Evolutionary conservation across 2,113 vertebrate species (phyloP), one percentile per base, ranked within the genome.

Genomic region (Sporophila hypoxantha): DNA sequence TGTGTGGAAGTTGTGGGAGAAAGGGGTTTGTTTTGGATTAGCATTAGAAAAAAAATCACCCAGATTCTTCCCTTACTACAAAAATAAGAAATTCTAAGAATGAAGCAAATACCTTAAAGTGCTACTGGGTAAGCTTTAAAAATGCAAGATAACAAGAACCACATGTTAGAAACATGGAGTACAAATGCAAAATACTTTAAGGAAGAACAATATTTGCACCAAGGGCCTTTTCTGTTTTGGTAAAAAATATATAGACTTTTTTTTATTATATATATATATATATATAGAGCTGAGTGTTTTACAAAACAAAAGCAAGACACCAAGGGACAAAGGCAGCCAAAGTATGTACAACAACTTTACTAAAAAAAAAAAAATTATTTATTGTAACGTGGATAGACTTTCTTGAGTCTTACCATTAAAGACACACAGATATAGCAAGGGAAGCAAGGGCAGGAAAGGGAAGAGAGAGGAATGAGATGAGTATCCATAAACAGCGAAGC

Each of bases 381-480:
- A 97, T 98, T 97, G 96, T 97, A 97, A 97, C 96, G 97, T 96
- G 98, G 98, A 98, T 98, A 98, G 98, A 98, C 98, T 98, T 98
- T 98, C 97, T 98, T 98, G 96, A 98, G 98, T 98, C 98, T 98
- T 98, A 98, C 98, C 98, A 98, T 97, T 95, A 98, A 98, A 98
- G 97, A 98, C 97, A 98, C 97, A 98, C 97, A 98, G 97, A 98
- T 96, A 98, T 93, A 98, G 98, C 98, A 97, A 97, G 96, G 97
- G 97, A 97, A 97, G 98, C 98, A 97, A 96, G 96, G 97, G 96
- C 81, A 94, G 97, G 97, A 97, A 96, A 98, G 97, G 98, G 97
- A 97, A 97, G 95, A 98, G 97, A 98, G 96, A 98, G 97, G 97
- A 96, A 93, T 96, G 97, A 96, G 62, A 96, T 98, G 97, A 98